These are phyloP conservation scores for Eledone cirrhosa DNA, from an alignment of 2,888 invertebrate species.

Conservation along the genomic window DNA sequence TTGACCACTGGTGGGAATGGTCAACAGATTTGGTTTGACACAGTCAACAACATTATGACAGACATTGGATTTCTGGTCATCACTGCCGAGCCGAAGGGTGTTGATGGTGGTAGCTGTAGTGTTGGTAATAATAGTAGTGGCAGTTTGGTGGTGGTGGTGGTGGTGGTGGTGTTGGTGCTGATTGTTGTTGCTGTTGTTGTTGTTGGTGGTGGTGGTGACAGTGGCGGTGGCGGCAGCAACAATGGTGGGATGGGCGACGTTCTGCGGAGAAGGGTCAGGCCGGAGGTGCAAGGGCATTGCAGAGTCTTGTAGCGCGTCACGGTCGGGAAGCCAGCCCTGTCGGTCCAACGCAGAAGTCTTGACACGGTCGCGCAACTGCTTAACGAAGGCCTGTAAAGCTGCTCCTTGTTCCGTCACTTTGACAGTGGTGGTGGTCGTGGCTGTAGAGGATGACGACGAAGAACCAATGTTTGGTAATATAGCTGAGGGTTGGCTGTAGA, in stretches of 20 bases:
- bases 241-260: background rate
- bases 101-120: background rate
- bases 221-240: background rate
- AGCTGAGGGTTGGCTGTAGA: background rate
- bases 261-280: background rate
- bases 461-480: background rate
- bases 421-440: background rate
- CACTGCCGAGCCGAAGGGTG: slow-evolving; percentile 21
- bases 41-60: background rate
- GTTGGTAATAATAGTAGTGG: background rate
- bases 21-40: background rate
- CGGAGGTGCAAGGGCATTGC: background rate
- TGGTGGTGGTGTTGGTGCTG: background rate
- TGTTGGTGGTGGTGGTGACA: background rate
- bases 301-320: background rate
- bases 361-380: background rate
- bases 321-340: background rate
- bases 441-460: background rate
- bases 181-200: background rate
- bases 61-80: slow-evolving; percentile 38
- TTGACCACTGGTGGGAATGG: slow-evolving; percentile 32
- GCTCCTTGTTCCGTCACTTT: slow-evolving; percentile 12
- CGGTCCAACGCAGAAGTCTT: background rate
- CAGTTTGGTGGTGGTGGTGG: background rate
- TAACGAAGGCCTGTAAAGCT: slow-evolving; percentile 6